These are phyloP conservation scores for Harpalus rufipes DNA, from an alignment of 2,888 invertebrate species.

Conservation along the genomic window DNA sequence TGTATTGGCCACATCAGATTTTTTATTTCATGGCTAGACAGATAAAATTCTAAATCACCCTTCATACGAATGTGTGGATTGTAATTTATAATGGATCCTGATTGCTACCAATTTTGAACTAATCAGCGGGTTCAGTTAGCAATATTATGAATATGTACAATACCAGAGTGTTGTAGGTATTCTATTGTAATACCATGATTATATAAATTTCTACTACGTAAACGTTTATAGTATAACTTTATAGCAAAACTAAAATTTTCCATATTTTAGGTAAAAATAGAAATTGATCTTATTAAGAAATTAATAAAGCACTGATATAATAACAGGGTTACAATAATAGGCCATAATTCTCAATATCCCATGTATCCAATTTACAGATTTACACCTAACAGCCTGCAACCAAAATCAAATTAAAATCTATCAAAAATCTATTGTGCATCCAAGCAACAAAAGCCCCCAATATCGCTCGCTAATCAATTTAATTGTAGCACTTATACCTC, in stretches of 20 bases:
- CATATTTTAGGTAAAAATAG: not conserved
- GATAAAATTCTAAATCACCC: no score
- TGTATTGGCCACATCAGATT: no score
- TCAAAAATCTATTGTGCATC: constrained; percentile 41
- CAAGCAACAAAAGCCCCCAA: constrained; percentile 48
- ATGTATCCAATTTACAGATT: constrained; percentile 13
- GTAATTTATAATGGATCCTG: no score
- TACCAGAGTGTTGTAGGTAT: no score
- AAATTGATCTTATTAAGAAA: constrained; percentile 3
- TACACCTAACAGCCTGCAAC: constrained; percentile 33
- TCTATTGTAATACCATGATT: no score
- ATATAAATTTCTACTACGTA: no score
- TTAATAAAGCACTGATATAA: not conserved
- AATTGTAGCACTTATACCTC: constrained; percentile 55
- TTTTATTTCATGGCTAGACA: no score
- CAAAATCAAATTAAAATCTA: constrained; percentile 54
- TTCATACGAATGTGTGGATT: no score
- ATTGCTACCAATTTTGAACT: no score
- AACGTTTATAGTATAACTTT: not conserved
- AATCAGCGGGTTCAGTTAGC: no score
- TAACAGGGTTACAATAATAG: not conserved
- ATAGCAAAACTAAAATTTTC: not conserved
- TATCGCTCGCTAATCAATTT: constrained; percentile 43
- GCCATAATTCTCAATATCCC: not conserved
- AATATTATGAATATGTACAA: no score